A percentile compares a stretch with the other conserved stretches of the same genome.
Conservation (phyloP, 2,888 invertebrate genomes). For the Macrosoma leucophasiata region DNA sequence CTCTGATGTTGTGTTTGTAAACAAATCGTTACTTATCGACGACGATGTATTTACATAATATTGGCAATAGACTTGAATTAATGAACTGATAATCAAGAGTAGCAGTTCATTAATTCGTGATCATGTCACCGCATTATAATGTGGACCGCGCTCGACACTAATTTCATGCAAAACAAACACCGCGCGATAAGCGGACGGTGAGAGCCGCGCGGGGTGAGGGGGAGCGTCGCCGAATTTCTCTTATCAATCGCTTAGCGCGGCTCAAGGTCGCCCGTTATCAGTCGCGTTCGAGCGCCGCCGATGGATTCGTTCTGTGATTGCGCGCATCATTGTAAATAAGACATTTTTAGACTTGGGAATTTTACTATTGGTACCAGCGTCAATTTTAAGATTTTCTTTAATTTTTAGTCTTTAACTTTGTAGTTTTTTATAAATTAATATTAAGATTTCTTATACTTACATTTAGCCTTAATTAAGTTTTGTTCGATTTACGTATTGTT, state of each 20-base stretch:
- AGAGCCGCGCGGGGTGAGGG: constrained; percentile 30
- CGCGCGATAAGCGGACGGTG: constrained; percentile 44
- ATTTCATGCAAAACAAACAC: constrained; percentile 66
- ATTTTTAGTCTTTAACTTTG: constrained; percentile 5
- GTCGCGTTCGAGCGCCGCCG: constrained; percentile 42
- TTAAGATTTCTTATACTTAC: too few relatives aligned
- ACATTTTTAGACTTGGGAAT: constrained; percentile 13
- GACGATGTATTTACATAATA: constrained; percentile 2
- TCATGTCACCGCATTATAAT: constrained; percentile 49
- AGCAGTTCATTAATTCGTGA: constrained; percentile 49
- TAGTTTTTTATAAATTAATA: too few relatives aligned
- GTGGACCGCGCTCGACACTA: constrained; percentile 50
- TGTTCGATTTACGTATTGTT: too few relatives aligned
- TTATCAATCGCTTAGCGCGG: constrained; percentile 61
- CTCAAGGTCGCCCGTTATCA: constrained; percentile 68
- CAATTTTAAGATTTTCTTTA: constrained; percentile 3
- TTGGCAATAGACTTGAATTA: constrained; percentile 9
- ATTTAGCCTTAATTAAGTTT: too few relatives aligned
- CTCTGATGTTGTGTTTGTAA: constrained; percentile 1
- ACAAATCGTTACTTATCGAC: too few relatives aligned
- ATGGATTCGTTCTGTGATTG: constrained; percentile 60
- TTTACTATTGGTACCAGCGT: too few relatives aligned
- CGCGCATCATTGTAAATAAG: constrained; percentile 48
- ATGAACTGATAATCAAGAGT: constrained; percentile 15
- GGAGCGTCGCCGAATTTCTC: constrained; percentile 57